Conservation (phyloP, 2,113 vertebrate genomes). For the Hyperopisus bebe region DNA sequence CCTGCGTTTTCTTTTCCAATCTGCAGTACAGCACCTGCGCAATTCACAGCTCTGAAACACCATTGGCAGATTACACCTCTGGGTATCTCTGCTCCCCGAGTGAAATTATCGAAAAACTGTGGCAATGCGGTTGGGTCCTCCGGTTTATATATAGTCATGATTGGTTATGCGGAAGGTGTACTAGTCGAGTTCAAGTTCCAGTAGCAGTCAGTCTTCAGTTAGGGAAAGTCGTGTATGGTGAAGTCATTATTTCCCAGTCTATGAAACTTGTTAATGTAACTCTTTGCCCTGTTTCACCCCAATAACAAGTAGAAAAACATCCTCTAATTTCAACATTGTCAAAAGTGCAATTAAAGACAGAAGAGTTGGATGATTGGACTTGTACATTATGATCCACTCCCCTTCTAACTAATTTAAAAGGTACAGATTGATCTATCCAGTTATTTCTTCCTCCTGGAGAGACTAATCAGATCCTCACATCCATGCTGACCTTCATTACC, state of each 20-base stretch:
- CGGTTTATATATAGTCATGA: background rate
- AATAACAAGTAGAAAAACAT: background rate
- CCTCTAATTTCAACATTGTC: background rate
- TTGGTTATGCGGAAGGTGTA: background rate
- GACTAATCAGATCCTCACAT: background rate
- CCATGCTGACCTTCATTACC: background rate
- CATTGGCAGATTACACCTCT: background rate
- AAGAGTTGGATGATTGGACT: background rate
- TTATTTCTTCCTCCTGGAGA: background rate
- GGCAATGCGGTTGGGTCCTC: background rate
- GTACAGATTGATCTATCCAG: background rate
- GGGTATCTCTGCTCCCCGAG: background rate
- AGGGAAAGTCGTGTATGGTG: background rate
- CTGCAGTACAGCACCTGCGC: background rate
- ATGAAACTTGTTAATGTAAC: background rate
- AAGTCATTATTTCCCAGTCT: background rate
- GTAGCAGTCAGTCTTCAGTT: background rate
- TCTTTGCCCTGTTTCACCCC: background rate
- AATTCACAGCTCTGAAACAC: background rate
- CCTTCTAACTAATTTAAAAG: background rate
- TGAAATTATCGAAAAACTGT: background rate
- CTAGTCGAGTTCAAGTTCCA: background rate
- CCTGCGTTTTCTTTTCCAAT: background rate
- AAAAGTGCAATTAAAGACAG: background rate
- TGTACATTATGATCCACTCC: background rate